Conservation (phyloP, 2,797 vertebrate genomes). For the Pygocentrus nattereri region DNA sequence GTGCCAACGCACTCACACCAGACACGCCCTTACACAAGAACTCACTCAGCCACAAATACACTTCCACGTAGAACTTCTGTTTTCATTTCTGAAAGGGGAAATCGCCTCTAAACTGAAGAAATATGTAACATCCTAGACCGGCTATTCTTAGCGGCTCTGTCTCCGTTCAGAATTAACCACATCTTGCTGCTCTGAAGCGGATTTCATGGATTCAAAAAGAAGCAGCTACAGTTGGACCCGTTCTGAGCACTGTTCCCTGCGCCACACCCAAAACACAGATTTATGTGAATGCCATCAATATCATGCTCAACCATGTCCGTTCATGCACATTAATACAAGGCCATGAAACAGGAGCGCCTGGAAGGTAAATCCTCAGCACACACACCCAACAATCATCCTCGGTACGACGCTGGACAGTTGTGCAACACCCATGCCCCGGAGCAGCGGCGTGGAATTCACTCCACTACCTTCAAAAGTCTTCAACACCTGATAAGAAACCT, state of each 20-base stretch:
- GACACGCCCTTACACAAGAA: background rate
- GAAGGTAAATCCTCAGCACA: background rate
- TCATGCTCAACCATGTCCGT: background rate
- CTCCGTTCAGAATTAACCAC: background rate
- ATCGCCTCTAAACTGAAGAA: background rate
- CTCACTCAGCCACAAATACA: background rate
- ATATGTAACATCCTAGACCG: background rate
- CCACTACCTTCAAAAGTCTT: background rate
- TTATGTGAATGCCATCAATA: conserved; percentile 17
- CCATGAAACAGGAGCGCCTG: background rate
- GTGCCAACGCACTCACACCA: conserved; percentile 3
- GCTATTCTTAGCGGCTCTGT: background rate
- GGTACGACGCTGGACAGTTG: background rate
- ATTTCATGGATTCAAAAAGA: background rate
- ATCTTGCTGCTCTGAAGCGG: background rate
- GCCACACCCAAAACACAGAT: background rate
- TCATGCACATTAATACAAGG: conserved; percentile 19
- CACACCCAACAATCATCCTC: conserved; percentile 33
- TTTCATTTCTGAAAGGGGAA: conserved; percentile 31
- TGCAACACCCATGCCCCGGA: conserved; percentile 1
- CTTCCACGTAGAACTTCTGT: conserved; percentile 34
- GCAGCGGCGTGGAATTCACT: background rate
- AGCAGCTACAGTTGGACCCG: background rate
- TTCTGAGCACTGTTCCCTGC: background rate
- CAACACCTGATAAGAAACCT: background rate